phyloP scores from a whole-genome alignment of 2,888 invertebrate genomes.

The Schrankia costaestrigalis region DNA sequence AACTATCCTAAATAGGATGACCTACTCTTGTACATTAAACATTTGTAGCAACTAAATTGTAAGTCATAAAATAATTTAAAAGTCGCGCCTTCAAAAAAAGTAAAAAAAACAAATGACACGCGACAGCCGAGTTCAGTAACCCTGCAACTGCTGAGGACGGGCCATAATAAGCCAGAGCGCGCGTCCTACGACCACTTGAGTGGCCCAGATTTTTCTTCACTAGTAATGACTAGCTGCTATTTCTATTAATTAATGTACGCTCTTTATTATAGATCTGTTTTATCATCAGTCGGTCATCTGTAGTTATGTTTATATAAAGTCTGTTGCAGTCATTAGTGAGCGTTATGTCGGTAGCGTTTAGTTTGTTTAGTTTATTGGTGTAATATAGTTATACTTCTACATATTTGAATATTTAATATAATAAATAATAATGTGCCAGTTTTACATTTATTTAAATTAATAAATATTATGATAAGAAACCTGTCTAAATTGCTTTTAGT shows the following conservation, averaged over 20 bases:
- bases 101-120: slow-evolving; percentile 14
- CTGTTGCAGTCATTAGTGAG: too few relatives aligned
- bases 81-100: slow-evolving; percentile 14
- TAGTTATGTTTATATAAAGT: too few relatives aligned
- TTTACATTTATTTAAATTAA: too few relatives aligned
- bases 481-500: too few relatives aligned
- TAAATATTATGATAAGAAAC: too few relatives aligned
- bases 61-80: slow-evolving; percentile 6
- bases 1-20: not conserved
- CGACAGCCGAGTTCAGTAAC: slow-evolving; percentile 51
- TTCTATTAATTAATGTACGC: slow-evolving; percentile 26
- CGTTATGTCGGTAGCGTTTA: too few relatives aligned
- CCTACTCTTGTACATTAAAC: not conserved
- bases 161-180: slow-evolving; percentile 28
- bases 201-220: slow-evolving; percentile 44
- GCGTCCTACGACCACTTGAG: slow-evolving; percentile 38
- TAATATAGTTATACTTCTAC: too few relatives aligned
- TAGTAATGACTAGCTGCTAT: slow-evolving; percentile 26
- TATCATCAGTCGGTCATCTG: too few relatives aligned
- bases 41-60: slow-evolving; percentile 6
- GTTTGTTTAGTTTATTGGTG: too few relatives aligned
- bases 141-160: slow-evolving; percentile 40
- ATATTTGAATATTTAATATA: too few relatives aligned
- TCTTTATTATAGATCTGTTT: not conserved
- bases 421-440: too few relatives aligned